phyloP scores from a whole-genome alignment of 2,888 invertebrate genomes.

The Mystacides longicornis region DNA sequence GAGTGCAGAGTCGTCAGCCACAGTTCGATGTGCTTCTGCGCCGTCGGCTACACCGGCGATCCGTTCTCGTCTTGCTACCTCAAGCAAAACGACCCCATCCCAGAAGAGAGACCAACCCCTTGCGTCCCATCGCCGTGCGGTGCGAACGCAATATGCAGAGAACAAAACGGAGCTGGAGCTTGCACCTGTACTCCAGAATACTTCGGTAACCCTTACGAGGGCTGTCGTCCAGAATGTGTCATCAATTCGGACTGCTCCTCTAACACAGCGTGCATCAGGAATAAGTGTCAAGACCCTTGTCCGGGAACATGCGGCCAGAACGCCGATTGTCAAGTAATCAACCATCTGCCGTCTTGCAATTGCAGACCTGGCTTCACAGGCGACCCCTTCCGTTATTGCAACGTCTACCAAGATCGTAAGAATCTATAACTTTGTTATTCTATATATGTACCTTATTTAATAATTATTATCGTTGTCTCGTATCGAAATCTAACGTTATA shows the following conservation, averaged over 20 bases:
- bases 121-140: constrained; percentile 58
- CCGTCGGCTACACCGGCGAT: constrained; percentile 57
- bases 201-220: constrained; percentile 72
- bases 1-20: constrained; percentile 60
- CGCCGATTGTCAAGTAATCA: constrained; percentile 63
- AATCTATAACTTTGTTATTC: constrained; percentile 13
- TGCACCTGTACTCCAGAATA: constrained; percentile 66
- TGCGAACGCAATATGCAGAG: constrained; percentile 55
- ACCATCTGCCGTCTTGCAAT: constrained; percentile 61
- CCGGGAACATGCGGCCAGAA: constrained; percentile 68
- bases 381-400: constrained; percentile 63
- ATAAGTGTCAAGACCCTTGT: constrained; percentile 72
- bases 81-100: constrained; percentile 34
- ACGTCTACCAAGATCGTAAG: constrained; percentile 47
- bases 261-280: constrained; percentile 61
- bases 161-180: constrained; percentile 52
- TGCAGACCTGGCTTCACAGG: constrained; percentile 64
- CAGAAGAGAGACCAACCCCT: constrained; percentile 45
- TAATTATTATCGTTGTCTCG: no score
- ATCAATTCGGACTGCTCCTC: constrained; percentile 65
- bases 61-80: constrained; percentile 58
- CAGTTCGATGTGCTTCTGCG: constrained; percentile 56
- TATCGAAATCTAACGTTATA: no score
- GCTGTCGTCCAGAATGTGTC: constrained; percentile 68
- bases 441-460: no score